These are phyloP conservation scores for Dolomedes plantarius DNA, from an alignment of 2,888 invertebrate genomes.

Conservation along the genomic window DNA sequence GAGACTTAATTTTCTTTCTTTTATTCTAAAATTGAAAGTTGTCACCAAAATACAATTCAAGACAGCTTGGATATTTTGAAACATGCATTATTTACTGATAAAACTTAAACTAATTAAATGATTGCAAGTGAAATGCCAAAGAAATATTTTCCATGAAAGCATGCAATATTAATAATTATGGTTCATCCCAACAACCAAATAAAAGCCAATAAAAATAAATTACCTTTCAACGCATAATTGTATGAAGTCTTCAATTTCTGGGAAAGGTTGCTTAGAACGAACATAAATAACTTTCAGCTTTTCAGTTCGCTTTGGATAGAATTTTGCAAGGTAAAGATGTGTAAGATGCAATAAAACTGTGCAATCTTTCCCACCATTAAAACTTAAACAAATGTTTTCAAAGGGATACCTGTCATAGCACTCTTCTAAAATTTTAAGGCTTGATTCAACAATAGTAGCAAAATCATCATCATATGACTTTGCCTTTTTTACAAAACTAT, in stretches of 20 bases:
- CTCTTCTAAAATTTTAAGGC: conserved; percentile 70
- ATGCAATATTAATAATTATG: too few relatives aligned
- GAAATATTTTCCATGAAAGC: too few relatives aligned
- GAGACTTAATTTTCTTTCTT: too few relatives aligned
- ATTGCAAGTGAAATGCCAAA: too few relatives aligned
- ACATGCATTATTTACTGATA: too few relatives aligned
- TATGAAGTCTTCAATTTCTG: conserved; percentile 89
- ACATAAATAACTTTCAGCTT: conserved; percentile 86
- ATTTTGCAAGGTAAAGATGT: conserved; percentile 79
- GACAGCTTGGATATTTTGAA: too few relatives aligned
- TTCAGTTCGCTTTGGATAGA: conserved; percentile 2
- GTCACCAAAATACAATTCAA: too few relatives aligned
- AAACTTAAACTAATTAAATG: too few relatives aligned
- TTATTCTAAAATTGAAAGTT: too few relatives aligned
- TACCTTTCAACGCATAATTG: conserved; percentile 81
- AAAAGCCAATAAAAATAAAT: too few relatives aligned
- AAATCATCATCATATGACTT: neutral
- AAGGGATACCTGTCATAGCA: conserved; percentile 80
- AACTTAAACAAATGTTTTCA: conserved; percentile 90
- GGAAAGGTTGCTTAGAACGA: conserved; percentile 86
- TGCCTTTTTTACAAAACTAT: neutral
- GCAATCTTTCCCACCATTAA: conserved; percentile 99
- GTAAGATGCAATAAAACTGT: conserved; percentile 89
- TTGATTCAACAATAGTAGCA: conserved; percentile 7
- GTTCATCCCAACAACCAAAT: too few relatives aligned